Evolutionary conservation across 2,797 vertebrate genomes (phyloP), one percentile per base, ranked within the genome.

Genomic region (Mormyrus hasselquistii): DNA sequence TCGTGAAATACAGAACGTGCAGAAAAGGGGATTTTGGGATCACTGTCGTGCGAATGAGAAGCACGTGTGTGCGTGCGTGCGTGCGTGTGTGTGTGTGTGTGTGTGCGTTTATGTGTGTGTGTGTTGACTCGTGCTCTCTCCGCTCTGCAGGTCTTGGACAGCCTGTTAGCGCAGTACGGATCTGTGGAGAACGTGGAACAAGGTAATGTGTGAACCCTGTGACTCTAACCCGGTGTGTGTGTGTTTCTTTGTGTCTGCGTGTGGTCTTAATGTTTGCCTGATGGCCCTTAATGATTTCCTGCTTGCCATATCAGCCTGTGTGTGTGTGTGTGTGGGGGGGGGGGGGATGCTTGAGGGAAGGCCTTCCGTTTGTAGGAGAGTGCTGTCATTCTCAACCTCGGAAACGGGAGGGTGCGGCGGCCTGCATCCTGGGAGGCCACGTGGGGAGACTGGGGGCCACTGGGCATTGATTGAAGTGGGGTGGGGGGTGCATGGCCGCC

Each of bases 181-280:
- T 97, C 96, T 0, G 98, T 99, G 93, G 98, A 99, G 93, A 97
- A 97, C 0, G 97, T 98, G 94, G 98, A 99, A 93, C 98, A 98
- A 98, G 98, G 98, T 99, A 96, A 94, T 91, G 12, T 14, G 47
- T 52, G 25, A 41, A 10, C 34, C 25, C 50, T 34, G 49, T 38
- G 53, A 16, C 10, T 79, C 8, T 25, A 65, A 29, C 59, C 22
- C 50, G 50, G 4, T 76, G 25, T 79, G 50, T 1, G 38, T 6
- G 47, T 86, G 52, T 52, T 29, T 29, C 25, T 29, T 29, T 29
- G 52, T 86, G 49, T 55, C 4, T 59, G 53, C 16, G 86, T 62
- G 86, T 62, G 86, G 53, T 16, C 34, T 59, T 59, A 50, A 38
- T 87, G 86, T 59, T 50, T 62, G 34, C 55, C 86, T 57, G 52